Conservation (phyloP, 2,797 vertebrate genomes). For the Enteromius anoplus region DNA sequence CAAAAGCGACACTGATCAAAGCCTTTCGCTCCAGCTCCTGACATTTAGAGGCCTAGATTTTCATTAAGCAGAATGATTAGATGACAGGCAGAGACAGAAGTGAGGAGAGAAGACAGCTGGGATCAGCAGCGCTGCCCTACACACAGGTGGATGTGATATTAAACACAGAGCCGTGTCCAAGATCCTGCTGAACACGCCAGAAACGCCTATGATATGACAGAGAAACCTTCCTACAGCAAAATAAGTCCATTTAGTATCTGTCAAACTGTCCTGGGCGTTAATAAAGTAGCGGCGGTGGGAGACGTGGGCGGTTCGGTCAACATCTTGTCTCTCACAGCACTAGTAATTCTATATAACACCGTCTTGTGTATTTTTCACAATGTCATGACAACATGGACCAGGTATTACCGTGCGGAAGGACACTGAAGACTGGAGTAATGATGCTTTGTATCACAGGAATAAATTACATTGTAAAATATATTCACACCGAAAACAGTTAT, state of each 20-base stretch:
- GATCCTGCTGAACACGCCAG: slow-evolving; percentile 44
- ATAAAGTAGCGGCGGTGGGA: not conserved
- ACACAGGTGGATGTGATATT: slow-evolving; percentile 57
- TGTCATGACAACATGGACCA: not conserved
- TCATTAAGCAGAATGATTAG: slow-evolving; percentile 69
- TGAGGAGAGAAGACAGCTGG: slow-evolving; percentile 46
- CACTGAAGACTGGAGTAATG: too few relatives aligned
- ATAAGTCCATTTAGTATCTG: slow-evolving; percentile 5
- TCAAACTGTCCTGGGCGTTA: slow-evolving; percentile 5
- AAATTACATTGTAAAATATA: too few relatives aligned
- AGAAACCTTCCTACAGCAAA: not conserved
- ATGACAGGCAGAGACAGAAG: slow-evolving; percentile 43
- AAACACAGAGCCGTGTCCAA: slow-evolving; percentile 26
- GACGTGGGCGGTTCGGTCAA: not conserved
- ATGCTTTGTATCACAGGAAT: too few relatives aligned
- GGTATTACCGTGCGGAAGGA: not conserved
- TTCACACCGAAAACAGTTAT: too few relatives aligned
- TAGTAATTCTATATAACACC: not conserved
- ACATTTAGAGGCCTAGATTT: slow-evolving; percentile 61
- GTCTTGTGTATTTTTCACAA: not conserved
- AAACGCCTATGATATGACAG: slow-evolving; percentile 17
- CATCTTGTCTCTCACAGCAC: not conserved
- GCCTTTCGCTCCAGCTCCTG: slow-evolving; percentile 52
- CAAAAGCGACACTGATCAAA: slow-evolving; percentile 62
- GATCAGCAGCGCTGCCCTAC: slow-evolving; percentile 56